Base-by-base conservation (phyloP, 2,797 vertebrate genomes). In the Zenarchopterus dispar region DNA sequence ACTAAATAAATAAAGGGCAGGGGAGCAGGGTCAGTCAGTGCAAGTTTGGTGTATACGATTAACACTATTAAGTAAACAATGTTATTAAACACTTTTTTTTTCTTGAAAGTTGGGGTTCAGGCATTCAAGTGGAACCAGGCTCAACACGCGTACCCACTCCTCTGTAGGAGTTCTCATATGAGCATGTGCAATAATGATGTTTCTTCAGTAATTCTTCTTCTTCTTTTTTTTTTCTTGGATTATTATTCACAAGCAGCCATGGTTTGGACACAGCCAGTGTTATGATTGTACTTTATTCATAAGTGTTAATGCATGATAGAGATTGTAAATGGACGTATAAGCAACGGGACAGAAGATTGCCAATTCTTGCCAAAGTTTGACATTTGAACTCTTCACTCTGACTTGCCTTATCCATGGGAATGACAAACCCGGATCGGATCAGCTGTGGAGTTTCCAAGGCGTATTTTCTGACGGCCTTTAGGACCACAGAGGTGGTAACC, bases 321-420 rank as follows among this genome's bases (percentile, higher is more conserved):
- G 76, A 74, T 72, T 73, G 60, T 80, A 50, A 68, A 66, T 55
- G 62, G 56, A 24, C 81, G 73, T 45, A 36, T 55, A 78, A 67
- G 61, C 45, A 62, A 71, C 67, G 56, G 80, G 76, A 80, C 78
- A 65, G 59, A 76, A 74, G 65, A 61, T 74, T 75, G 66, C 89
- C 85, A 84, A 81, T 84, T 87, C 87, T 89, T 91, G 93, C 92
- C 93, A 93, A 93, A 92, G 88, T 93, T 93, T 93, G 86, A 88
- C 75, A 80, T 82, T 84, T 83, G 77, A 88, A 87, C 77, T 85
- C 71, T 89, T 77, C 53, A 62, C 76, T 82, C 80, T 79, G 84
- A 90, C 89, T 87, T 84, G 85, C 87, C 83, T 85, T 77, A 72
- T 73, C 84, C 80, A 80, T 87, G 85, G 1, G 76, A 84, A 86